Base-by-base conservation (phyloP, 2,113 vertebrate species). In the Daphoenositta chrysoptera region DNA sequence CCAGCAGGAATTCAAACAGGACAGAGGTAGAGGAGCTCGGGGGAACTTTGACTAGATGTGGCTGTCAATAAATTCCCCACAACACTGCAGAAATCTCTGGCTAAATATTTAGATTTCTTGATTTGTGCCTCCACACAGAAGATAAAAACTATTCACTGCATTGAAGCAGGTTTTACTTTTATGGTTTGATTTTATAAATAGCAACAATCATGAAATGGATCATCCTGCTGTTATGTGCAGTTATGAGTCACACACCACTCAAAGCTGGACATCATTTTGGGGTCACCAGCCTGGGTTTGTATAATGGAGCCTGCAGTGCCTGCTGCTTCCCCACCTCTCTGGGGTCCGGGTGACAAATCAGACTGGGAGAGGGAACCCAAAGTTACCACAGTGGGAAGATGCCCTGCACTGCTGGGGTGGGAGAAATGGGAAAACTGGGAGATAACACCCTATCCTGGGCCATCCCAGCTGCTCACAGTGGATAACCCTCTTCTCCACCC, bases 1-100 rank as follows among this genome's bases (percentile, higher is more conserved):
- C 87, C 75, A 90, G 66, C 50, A 91, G 90, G 93, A 96, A 95
- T 94, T 90, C 58, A 56, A 88, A 65, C 5, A 70, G 26, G 39
- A 70, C 17, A 17, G 75, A 90, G 87, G 42, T 35, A 7, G 30
- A 65, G 91, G 70, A 77, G 26, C 51, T 63, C 53, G 24, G 20
- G 56, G n/a, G 40, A 82, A 61, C 35, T 78, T 30, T 71, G 47
- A 16, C 10, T 58, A 11, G 39, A 47, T 45, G 79, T 13, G 61
- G 56, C 64, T 86, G 56, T 21, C 70, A 77, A 20, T 48, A 61
- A 80, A 91, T 44, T 45, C 61, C 83, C 35, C 35, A 19, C 13
- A 39, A 6, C 15, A 26, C 40, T 18, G 47, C 30, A 77, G 75
- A 48, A 90, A 88, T 47, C 71, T 56, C 76, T 83, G 44, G 63